Percentiles rank a stretch among this genome's conserved stretches.
phyloP scores from a whole-genome alignment of 64 coral and sea anemone species.

The Catalaphyllia jardinei region DNA sequence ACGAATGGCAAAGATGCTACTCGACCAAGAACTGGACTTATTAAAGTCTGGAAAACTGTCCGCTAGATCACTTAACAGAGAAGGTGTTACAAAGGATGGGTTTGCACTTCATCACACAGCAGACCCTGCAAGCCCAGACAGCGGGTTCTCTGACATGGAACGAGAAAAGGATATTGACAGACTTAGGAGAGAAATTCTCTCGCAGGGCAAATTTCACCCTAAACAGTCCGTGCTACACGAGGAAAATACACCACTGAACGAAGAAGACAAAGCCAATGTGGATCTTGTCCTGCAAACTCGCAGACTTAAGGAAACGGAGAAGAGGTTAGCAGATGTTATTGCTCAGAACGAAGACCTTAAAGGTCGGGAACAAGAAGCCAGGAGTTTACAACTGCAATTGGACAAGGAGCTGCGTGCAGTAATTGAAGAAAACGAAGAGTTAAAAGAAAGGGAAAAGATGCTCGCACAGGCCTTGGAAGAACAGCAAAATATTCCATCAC shows the following conservation, averaged over 20 bases:
- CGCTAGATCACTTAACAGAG: neutral
- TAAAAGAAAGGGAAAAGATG: conserved; percentile 17
- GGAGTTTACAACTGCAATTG: conserved; percentile 5
- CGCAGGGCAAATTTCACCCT: neutral
- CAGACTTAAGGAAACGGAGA: conserved; percentile 39
- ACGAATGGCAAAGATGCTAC: conserved; percentile 59
- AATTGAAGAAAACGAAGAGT: conserved; percentile 18
- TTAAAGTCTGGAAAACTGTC: conserved; percentile 62
- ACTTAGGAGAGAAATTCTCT: conserved; percentile 40
- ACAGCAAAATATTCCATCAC: neutral
- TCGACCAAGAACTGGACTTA: conserved; percentile 77
- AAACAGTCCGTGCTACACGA: conserved; percentile 8
- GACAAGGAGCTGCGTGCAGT: conserved; percentile 7
- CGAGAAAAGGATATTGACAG: conserved; percentile 55
- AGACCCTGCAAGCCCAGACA: conserved; percentile 79
- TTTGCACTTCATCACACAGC: neutral
- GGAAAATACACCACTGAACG: conserved; percentile 14
- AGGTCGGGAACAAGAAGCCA: conserved; percentile 49
- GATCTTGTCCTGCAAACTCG: conserved; percentile 23
- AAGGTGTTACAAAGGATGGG: neutral
- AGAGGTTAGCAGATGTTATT: conserved; percentile 33
- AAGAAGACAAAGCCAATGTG: neutral
- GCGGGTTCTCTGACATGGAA: conserved; percentile 79
- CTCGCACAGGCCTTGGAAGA: conserved; percentile 18
- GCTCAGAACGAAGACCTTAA: conserved; percentile 55